Base-by-base conservation (phyloP, 1,140 invertebrate species). In the Drosophila paulistorum region DNA sequence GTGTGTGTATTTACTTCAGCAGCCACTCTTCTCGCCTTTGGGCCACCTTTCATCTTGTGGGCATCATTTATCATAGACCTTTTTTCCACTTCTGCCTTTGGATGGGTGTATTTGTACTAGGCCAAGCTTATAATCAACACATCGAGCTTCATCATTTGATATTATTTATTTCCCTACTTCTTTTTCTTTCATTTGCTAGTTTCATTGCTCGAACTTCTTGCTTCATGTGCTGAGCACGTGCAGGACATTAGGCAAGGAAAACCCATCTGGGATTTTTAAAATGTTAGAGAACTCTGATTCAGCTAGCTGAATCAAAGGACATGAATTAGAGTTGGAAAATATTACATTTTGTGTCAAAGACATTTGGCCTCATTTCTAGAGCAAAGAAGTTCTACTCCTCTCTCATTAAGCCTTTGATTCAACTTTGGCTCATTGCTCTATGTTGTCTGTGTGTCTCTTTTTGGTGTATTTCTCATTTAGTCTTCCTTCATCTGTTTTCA, bases 1-100 rank as follows among this genome's bases (percentile, higher is more conserved):
- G 65, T 59, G 71, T 68, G 74, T n/a, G n/a, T 57, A 78, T 55
- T 65, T 67, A 37, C 54, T 74, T 68, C 45, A 48, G 6, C 14
- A 17, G 17, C 14, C 14, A 7, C 3, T 23, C 17, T 23, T 23
- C 37, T 51, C 20, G 45, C 20, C 45, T 51, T 51, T 20, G 6
- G 10, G 11, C 10, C 37, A 51, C 45, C 45, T 51, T 51, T 10
- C 45, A 2, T 68, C 62, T 71, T 58, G 20, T 20, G 54, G 70
- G 45, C 79, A 87, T 87, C 82, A 87, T 86, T 87, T 87, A 86
- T 86, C 82, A 86, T 82, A 60, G 59, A 66, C 82, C 65, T 65
- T 69, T 68, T 69, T 26, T 20, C 7, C 41, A 9, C 39, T 42
- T 35, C 17, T 17, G 37, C 73, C 26, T 66, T 77, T 57, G 74